Base-by-base conservation (phyloP, 2,888 invertebrate species). In the Chrysolina oricalcia region DNA sequence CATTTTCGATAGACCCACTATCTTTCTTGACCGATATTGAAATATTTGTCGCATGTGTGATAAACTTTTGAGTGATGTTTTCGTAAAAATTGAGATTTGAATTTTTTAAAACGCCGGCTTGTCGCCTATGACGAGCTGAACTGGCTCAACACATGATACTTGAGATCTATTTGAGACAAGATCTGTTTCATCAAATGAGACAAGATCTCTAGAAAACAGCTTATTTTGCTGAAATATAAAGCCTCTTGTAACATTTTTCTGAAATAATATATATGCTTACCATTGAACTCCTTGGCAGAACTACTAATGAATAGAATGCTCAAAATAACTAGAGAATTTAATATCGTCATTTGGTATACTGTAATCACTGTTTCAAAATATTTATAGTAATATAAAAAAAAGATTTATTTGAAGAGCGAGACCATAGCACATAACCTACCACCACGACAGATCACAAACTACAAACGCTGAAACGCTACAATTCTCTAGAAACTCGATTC, bases 211-310 rank as follows among this genome's bases (percentile, higher is more conserved):
- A 21, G 21, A 68, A 63, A 67, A 41, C 43, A 72, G 40, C n/a
- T 35, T 56, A 35, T 62, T 62, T 66, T 71, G 17, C 19, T 41
- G 15, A 66, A 62, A 70, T 50, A 72, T 68, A 27, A 27, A n/a
- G 27, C 10, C 15, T 6, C 9, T 66, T 62, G 72, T 46, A 62
- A 73, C 68, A 74, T 62, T 21, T 72, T 68, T 23, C 23, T 15
- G 17, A 66, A 72, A 73, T n/a, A 66, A 8, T 17, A 10, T 13
- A 4, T 23, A 43, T 68, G 76, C 79, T 72, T 74, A 81, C 81
- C 81, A 65, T 70, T 67, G 48, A 75, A 75, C 69, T 77, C 73
- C 46, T 77, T 53, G 2, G 74, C 19, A 9, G 40, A 48, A 72
- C 73, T 68, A 67, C 63, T 66, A 64, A 70, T 48, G 70, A 74